Evolutionary conservation across 2,797 vertebrate species (phyloP).

Genomic region (Morelia viridis): DNA sequence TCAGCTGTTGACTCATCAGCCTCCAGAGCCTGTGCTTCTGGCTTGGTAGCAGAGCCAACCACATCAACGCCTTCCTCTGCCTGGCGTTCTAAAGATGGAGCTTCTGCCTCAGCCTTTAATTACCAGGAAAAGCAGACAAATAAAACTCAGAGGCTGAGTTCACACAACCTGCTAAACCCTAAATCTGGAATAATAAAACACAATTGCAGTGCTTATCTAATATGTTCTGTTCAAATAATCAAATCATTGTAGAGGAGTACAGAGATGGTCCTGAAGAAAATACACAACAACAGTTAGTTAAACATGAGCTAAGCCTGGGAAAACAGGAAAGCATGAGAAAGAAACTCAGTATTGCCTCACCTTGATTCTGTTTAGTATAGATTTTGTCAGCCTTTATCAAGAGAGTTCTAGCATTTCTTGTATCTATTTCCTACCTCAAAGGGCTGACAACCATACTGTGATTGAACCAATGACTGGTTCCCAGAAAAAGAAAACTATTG

Average conservation of each 20-base stretch:
- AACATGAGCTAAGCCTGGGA: background rate
- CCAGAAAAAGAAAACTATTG: no score
- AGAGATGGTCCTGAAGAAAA: background rate
- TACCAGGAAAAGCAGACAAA: constrained; percentile 40
- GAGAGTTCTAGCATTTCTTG: background rate
- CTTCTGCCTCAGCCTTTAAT: constrained; percentile 70
- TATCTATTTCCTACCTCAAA: background rate
- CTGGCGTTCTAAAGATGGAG: constrained; percentile 63
- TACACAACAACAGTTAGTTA: background rate
- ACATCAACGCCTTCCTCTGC: constrained; percentile 63
- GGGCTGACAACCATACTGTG: background rate
- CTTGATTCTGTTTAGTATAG: background rate
- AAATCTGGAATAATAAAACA: background rate
- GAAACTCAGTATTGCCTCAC: background rate
- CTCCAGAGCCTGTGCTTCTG: constrained; percentile 43
- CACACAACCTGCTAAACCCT: background rate
- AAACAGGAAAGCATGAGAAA: background rate
- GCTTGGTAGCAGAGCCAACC: constrained; percentile 41
- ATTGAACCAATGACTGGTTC: background rate
- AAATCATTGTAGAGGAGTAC: background rate
- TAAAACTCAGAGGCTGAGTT: constrained; percentile 48
- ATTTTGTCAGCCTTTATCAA: background rate
- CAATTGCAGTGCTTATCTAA: background rate
- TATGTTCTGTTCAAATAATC: background rate
- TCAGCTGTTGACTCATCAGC: constrained; percentile 64